A percentile compares a stretch with the other conserved stretches of the same genome.
Conservation (phyloP, 2,113 vertebrate genomes). For the Indicator indicator region DNA sequence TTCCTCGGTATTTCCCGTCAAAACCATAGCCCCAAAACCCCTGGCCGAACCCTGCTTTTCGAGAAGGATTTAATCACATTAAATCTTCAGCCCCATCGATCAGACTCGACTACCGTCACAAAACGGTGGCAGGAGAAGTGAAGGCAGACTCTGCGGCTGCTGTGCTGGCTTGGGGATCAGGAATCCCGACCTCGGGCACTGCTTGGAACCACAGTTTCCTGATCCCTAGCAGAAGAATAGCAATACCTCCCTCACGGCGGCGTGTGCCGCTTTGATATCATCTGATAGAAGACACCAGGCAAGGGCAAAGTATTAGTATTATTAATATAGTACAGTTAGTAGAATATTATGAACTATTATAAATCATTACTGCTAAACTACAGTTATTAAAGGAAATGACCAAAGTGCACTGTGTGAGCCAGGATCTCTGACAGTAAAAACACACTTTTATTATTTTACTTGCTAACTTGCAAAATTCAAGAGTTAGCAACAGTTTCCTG, state of each 20-base stretch:
- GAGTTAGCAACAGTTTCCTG: constrained; percentile 51
- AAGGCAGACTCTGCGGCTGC: not conserved
- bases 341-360: constrained; percentile 73
- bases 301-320: constrained; percentile 69
- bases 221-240: not conserved
- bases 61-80: constrained; percentile 30
- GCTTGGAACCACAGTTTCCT: not conserved
- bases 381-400: constrained; percentile 72
- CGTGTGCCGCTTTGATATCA: constrained; percentile 16
- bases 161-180: not conserved
- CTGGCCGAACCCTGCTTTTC: not conserved
- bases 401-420: constrained; percentile 61
- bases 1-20: not conserved
- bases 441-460: constrained; percentile 65
- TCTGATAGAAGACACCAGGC: constrained; percentile 41
- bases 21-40: not conserved
- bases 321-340: constrained; percentile 72
- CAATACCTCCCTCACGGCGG: not conserved
- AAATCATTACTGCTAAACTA: constrained; percentile 67
- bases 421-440: constrained; percentile 62
- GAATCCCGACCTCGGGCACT: not conserved
- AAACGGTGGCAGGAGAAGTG: not conserved
- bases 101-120: not conserved
- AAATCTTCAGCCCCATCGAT: constrained; percentile 10
- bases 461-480: constrained; percentile 67